Percentiles rank a stretch among this genome's conserved stretches.
Conservation (phyloP, 1,140 invertebrate species). For the Copidosoma floridanum region DNA sequence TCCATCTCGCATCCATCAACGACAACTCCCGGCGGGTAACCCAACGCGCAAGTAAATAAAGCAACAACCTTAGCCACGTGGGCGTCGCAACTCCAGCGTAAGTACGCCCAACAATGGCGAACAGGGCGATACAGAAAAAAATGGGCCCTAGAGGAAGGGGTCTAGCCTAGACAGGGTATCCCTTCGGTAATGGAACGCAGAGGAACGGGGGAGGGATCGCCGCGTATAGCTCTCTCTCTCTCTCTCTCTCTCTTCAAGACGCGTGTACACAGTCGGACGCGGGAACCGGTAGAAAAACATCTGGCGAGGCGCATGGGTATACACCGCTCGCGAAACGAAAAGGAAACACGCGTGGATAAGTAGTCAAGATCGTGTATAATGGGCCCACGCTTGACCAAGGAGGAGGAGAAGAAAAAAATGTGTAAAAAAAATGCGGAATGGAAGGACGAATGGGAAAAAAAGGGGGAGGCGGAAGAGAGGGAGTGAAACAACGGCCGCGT, state of each 20-base stretch:
- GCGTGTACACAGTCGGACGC: too few relatives aligned
- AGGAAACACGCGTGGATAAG: slow-evolving; percentile 50
- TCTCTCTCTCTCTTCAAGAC: neutral
- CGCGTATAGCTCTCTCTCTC: neutral
- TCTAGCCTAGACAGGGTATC: too few relatives aligned
- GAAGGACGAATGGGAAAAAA: neutral
- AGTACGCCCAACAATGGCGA: neutral
- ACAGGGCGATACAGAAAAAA: neutral
- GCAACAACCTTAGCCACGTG: neutral
- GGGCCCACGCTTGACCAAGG: neutral
- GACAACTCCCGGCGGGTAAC: neutral
- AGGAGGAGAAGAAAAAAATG: neutral
- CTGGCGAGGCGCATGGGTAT: slow-evolving; percentile 40
- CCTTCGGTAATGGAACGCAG: too few relatives aligned
- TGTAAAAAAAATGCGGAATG: neutral
- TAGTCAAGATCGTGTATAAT: slow-evolving; percentile 34
- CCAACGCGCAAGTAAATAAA: neutral
- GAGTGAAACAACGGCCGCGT: neutral
- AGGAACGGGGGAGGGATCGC: neutral
- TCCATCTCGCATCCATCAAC: too few relatives aligned
- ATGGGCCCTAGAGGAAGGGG: too few relatives aligned
- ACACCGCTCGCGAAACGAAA: slow-evolving; percentile 50
- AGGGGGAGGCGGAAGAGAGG: neutral
- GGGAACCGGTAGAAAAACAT: slow-evolving; percentile 48
- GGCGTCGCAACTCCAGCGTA: too few relatives aligned